Evolutionary conservation across 2,113 vertebrate species (phyloP), one percentile per base, ranked within the genome.

Genomic region (Microcebus tavaratra): DNA sequence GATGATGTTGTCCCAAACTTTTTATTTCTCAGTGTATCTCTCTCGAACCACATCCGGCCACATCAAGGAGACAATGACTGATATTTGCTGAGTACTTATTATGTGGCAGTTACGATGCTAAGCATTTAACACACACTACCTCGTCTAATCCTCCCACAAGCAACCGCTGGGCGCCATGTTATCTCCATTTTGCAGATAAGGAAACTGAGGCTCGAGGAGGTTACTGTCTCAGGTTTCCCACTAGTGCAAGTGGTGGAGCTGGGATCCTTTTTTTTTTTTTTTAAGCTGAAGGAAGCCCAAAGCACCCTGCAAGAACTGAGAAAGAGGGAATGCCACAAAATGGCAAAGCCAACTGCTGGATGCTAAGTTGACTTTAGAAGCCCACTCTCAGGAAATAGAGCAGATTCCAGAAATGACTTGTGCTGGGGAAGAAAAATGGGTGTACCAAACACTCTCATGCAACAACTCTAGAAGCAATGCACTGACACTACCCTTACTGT

Each of bases 121-220:
- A 18, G 55, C 21, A 79, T 5, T 42, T 10, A 39, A 42, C 55
- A 39, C 11, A 36, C 5, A 0, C 2, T 20, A 34, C 27, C 31
- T 78, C 31, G 34, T 50, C 53, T 73, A 31, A 67, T 55, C 68
- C 72, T 78, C 21, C 42, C 1, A 34, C 8, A 17, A 23, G 1
- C 63, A 8, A 3, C 13, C 8, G 31, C 29, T 61, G 3, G n/a
- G 3, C 25, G 48, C 39, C 57, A 45, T 39, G 70, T 63, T 53
- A 50, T 34, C 15, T 29, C 45, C 57, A 25, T 29, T 50, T 72
- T 81, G 45, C 50, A 88, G 57, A 15, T 55, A 55, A 88, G 55
- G 39, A 84, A 87, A 90, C 42, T 31, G 53, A 97, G 73, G 36
- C 67, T 90, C 68, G 76, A 34, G 34, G 12, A 90, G 13, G n/a